Base-by-base conservation (phyloP, 2,888 invertebrate species). In the Sarcophaga carnaria region DNA sequence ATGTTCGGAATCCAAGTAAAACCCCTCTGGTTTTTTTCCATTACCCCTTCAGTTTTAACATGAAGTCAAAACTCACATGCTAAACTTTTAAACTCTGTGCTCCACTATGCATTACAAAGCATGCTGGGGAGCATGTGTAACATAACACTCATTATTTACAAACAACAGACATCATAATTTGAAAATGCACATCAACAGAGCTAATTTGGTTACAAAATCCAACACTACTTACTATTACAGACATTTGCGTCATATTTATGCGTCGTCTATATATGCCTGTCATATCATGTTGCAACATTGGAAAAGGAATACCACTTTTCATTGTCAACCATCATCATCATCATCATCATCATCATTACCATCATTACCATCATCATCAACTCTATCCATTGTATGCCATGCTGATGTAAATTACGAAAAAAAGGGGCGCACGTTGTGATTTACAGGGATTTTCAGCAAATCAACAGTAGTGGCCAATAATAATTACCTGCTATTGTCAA, bases 381-480 rank as follows among this genome's bases (percentile, higher is more conserved):
- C 45, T 12, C 10, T 47, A 10, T 66, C 71, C 25, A 63, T 72
- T 2, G 37, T 37, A 37, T 37, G 22, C 20, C 12, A 37, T 66
- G 37, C 14, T 37, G 27, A 66, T 66, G 37, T 17, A 66, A 66
- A 27, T 62, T 17, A 25, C 66, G 25, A 12, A 66, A 66, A 66
- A 37, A 37, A 37, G 10, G 37, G 37, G 8, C 37, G 2, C 37
- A 37, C 10, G 4, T 66, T 8, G 14, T 27, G 27, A 54, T 54
- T 54, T 54, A 62, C n/a, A 62, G n/a, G 5, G n/a, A 67, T 83
- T 79, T 59, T 10, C 3, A 47, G 12, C 17, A 74, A 62, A 45
- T 47, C 3, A 8, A 76, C 80, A 84, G 84, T 84, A 76, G 80
- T 71, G 84, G 80, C 71, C 80, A 76, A 71, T 25, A 62, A 67